A percentile compares a stretch with the other conserved stretches of the same genome.
Evolutionary conservation across 2,888 invertebrate species (phyloP).

Genomic region (Malthinus flaveolus): DNA sequence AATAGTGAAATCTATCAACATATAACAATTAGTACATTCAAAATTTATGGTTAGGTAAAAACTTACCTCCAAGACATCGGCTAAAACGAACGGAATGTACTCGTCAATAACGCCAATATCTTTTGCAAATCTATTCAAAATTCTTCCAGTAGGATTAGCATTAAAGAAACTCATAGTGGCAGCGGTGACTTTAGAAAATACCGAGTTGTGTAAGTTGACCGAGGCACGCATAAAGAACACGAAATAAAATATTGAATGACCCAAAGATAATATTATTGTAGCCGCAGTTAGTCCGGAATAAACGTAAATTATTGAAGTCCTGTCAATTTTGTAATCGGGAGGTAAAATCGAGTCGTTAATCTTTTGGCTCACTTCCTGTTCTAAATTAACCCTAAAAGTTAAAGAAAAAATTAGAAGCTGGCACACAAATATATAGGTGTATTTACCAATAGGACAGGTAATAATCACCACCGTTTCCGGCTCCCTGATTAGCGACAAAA

Average conservation of each 20-base stretch:
- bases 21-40: background rate
- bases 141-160: constrained; percentile 50
- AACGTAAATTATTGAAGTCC: constrained; percentile 51
- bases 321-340: background rate
- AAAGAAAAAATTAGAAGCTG: background rate
- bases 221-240: constrained; percentile 49
- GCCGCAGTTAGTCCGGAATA: constrained; percentile 55
- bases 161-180: constrained; percentile 53
- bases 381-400: constrained; percentile 42
- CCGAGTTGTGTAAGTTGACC: constrained; percentile 47
- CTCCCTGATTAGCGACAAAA: constrained; percentile 61
- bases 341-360: background rate
- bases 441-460: constrained; percentile 68
- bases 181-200: constrained; percentile 45
- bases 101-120: constrained; percentile 64
- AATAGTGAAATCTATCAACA: constrained; percentile 50
- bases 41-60: background rate
- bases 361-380: constrained; percentile 43
- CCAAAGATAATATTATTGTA: constrained; percentile 50
- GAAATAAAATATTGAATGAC: constrained; percentile 48
- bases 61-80: constrained; percentile 48
- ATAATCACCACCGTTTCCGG: constrained; percentile 69
- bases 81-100: constrained; percentile 58
- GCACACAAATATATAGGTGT: too few relatives aligned
- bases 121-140: constrained; percentile 54